phyloP scores from a whole-genome alignment of 2,113 vertebrate species.

The Himantopus leucocephalus region DNA sequence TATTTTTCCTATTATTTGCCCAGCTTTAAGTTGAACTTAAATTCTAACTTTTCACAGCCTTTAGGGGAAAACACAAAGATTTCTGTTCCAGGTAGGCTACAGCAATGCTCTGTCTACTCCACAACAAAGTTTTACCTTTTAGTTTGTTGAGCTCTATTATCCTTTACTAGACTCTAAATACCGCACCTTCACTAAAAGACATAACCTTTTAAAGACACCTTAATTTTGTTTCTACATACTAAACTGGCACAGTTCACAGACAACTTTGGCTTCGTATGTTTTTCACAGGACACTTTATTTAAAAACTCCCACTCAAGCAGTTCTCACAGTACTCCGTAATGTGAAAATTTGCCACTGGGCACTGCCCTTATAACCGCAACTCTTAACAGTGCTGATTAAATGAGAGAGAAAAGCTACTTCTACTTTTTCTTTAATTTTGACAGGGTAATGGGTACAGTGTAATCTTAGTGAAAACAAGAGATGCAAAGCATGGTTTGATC shows the following conservation, averaged over 20 bases:
- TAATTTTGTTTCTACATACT: not conserved
- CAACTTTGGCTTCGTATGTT: not conserved
- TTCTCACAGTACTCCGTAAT: not conserved
- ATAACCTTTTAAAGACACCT: not conserved
- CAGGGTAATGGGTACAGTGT: not conserved
- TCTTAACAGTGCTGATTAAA: not conserved
- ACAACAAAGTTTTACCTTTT: not conserved
- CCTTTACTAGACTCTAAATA: not conserved
- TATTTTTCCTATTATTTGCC: not conserved
- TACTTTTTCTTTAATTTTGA: not conserved
- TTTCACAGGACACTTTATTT: not conserved
- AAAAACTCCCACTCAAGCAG: not conserved
- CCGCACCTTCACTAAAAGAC: not conserved
- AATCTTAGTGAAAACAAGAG: slow-evolving; percentile 3
- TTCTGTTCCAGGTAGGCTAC: not conserved
- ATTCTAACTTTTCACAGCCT: not conserved
- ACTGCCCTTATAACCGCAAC: not conserved
- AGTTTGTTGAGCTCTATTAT: not conserved
- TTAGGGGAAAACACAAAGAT: not conserved
- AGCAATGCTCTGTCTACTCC: not conserved
- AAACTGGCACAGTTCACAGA: not conserved
- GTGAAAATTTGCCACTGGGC: not conserved
- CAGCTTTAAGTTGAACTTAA: not conserved
- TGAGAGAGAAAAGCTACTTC: not conserved
- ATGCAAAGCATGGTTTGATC: slow-evolving; percentile 15